Evolutionary conservation across 53 echinoderm and acorn worm genomes (phyloP).

Genomic region (Zoroaster sp.): DNA sequence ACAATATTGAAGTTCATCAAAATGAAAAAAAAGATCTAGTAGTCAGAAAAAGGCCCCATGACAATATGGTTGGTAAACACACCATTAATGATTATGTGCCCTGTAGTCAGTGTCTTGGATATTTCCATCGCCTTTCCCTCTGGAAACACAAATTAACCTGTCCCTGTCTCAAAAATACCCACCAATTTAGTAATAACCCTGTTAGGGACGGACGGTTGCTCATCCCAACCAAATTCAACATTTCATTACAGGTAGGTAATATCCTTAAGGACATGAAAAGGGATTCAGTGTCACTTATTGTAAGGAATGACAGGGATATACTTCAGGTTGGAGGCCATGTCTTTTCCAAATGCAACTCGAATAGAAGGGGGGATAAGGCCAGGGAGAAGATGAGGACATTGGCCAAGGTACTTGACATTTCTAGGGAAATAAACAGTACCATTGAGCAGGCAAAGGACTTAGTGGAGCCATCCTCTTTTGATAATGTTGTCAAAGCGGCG

Average conservation of each 20-base stretch:
- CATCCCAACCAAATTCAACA: neutral
- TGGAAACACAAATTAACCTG: neutral
- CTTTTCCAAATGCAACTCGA: neutral
- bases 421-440: neutral
- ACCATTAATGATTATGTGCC: neutral
- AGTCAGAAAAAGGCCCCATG: neutral
- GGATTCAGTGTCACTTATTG: neutral
- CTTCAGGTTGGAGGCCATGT: constrained; percentile 4
- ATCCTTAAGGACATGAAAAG: neutral
- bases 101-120: neutral
- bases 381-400: constrained; percentile 32
- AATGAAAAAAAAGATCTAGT: neutral
- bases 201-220: neutral
- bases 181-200: neutral
- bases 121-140: neutral
- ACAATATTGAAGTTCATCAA: neutral
- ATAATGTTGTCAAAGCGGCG: neutral
- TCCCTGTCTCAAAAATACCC: neutral
- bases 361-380: too few relatives aligned
- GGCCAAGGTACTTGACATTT: neutral
- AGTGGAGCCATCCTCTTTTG: neutral
- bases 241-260: neutral
- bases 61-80: neutral
- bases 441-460: neutral
- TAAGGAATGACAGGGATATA: constrained; percentile 25